Evolutionary conservation across 1,140 invertebrate species (phyloP).

Genomic region (Nasonia vitripennis): DNA sequence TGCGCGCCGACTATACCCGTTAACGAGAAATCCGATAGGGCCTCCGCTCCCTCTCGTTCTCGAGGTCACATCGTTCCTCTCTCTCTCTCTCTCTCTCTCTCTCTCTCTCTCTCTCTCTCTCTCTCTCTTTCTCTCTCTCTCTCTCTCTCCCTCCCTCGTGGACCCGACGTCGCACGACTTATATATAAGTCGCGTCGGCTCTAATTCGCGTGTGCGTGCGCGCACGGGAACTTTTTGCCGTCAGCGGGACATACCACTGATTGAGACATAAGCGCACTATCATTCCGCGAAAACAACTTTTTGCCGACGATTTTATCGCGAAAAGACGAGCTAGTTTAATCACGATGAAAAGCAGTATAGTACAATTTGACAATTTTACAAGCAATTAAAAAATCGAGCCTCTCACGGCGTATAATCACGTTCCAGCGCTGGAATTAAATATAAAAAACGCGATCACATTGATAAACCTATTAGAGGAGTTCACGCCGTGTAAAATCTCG

Average conservation of each 20-base stretch:
- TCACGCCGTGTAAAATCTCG: too few relatives aligned
- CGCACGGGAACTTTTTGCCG: background rate
- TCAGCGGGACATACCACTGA: background rate
- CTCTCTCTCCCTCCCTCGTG: background rate
- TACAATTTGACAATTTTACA: too few relatives aligned
- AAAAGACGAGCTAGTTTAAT: too few relatives aligned
- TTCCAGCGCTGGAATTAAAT: too few relatives aligned
- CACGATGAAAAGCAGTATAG: too few relatives aligned
- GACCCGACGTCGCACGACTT: background rate
- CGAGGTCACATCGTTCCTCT: background rate
- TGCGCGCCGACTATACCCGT: conserved; percentile 17
- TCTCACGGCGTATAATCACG: too few relatives aligned
- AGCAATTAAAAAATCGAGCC: too few relatives aligned
- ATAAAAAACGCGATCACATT: too few relatives aligned
- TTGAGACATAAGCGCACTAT: background rate
- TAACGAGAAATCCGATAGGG: conserved; percentile 31
- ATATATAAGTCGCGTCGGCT: background rate
- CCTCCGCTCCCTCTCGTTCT: background rate
- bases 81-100: too few relatives aligned
- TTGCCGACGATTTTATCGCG: background rate
- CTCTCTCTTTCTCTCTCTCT: conserved; percentile 17
- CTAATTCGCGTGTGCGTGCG: background rate
- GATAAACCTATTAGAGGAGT: too few relatives aligned
- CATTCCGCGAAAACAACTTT: background rate
- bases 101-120: background rate